Evolutionary conservation across 2,888 invertebrate genomes (phyloP), one percentile per base, ranked within the genome.

Genomic region (Scaptomyza flava): DNA sequence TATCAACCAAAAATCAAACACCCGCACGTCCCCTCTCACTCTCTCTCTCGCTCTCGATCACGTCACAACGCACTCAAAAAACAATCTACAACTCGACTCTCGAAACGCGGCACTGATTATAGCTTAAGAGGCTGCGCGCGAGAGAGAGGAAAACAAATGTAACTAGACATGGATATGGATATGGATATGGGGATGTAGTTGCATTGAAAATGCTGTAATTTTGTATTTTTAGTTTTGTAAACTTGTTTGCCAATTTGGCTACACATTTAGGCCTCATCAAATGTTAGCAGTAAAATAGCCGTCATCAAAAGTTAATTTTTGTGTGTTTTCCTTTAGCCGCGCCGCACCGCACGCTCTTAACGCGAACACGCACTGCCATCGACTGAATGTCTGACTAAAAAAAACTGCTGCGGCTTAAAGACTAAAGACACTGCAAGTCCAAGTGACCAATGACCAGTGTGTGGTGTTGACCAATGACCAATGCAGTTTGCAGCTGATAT

Each of bases 181-280:
- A 65, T 50, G 60, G 59, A 72, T 38, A 66, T 27, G 17, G 42
- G 54, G 50, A 43, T 70, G 54, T 41, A 27, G 46, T 38, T 63
- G 70, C 63, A 64, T 53, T 34, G 34, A 48, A 67, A 74, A 63
- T 75, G 75, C 79, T 79, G 75, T 68, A 74, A 75, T 75, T 79
- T 62, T 50, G 12, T 50, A 4, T 54, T 59, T 27, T 45, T 52
- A 41, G 42, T 79, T 62, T 50, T 50, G 30, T 50, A 7, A 8
- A 79, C 79, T 66, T 68, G 79, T 79, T 79, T 79, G 81, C 77
- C 81, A 86, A 77, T 83, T 80, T 80, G 50, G 58, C 67, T 66
- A 71, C 66, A 41, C 41, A 72, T 72, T 72, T 72, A 65, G 70
- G 58, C 52, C 23, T 43, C 31, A 65, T 51, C 27, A 33, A 68